Evolutionary conservation across 2,888 invertebrate species (phyloP).

Genomic region (Rotaria sp.): DNA sequence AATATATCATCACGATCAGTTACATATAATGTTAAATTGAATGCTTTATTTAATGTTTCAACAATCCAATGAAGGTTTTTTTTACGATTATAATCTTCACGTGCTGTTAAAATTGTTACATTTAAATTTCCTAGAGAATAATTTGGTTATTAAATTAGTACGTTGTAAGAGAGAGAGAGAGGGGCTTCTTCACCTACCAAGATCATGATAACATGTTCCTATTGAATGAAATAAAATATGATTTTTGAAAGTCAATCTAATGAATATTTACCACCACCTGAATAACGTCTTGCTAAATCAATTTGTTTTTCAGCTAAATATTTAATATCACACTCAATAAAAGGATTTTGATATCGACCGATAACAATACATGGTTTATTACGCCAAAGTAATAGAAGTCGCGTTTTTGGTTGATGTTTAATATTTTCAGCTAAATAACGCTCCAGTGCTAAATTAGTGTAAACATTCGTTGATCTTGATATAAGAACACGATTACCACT

Average conservation of each 20-base stretch:
- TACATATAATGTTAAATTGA: conserved; percentile 32
- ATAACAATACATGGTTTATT: conserved; percentile 89
- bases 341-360: conserved; percentile 92
- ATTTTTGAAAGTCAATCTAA: no score
- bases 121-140: conserved; percentile 39
- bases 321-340: conserved; percentile 73
- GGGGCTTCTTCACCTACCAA: conserved; percentile 58
- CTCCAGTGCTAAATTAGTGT: conserved; percentile 38
- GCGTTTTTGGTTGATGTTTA: conserved; percentile 29
- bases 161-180: no score
- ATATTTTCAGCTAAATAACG: conserved; percentile 36
- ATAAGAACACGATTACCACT: conserved; percentile 30
- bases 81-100: conserved; percentile 73
- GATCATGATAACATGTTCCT: conserved; percentile 81
- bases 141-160: background rate
- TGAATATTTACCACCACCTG: conserved; percentile 69
- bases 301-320: conserved; percentile 62
- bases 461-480: conserved; percentile 36
- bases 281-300: conserved; percentile 75
- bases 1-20: conserved; percentile 41
- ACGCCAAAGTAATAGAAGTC: conserved; percentile 36
- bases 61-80: conserved; percentile 80
- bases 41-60: conserved; percentile 50
- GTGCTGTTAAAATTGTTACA: conserved; percentile 51
- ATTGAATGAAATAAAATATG: background rate